Percentiles rank a stretch among this genome's conserved stretches.
These are phyloP conservation scores for Alligator sinensis DNA, from an alignment of 2,113 vertebrate genomes.

Conservation along the genomic window DNA sequence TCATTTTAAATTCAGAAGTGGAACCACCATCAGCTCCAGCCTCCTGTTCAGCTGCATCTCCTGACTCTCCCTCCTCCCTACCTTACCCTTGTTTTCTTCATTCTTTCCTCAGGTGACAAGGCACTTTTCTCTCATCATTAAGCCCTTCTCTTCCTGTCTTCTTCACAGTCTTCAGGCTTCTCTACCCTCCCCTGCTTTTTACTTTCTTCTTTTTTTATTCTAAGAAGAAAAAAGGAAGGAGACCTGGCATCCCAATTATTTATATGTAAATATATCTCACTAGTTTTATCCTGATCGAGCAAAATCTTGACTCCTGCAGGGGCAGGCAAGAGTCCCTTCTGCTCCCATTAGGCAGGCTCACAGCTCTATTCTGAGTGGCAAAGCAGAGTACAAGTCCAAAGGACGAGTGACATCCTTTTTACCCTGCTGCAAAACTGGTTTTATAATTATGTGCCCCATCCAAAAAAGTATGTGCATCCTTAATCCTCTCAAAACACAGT, in stretches of 20 bases:
- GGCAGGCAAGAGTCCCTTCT: slow-evolving; percentile 19
- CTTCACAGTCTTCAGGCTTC: background rate
- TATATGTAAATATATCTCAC: slow-evolving; percentile 54
- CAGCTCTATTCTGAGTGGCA: slow-evolving; percentile 22
- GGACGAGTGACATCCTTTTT: slow-evolving; percentile 36
- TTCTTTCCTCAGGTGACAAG: background rate
- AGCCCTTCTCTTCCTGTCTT: slow-evolving; percentile 14
- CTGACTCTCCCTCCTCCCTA: background rate
- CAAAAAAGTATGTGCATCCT: slow-evolving; percentile 56
- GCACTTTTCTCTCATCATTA: slow-evolving; percentile 28
- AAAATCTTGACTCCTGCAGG: slow-evolving; percentile 38
- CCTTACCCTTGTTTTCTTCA: background rate
- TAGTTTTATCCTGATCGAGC: slow-evolving; percentile 47
- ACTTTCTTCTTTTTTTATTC: background rate
- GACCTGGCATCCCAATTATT: slow-evolving; percentile 42
- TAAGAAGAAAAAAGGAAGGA: background rate
- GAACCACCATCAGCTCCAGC: background rate
- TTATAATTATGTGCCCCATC: slow-evolving; percentile 45
- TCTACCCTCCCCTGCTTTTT: slow-evolving; percentile 12
- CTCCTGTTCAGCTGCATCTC: background rate
- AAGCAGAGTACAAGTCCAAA: slow-evolving; percentile 34
- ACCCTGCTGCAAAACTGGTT: slow-evolving; percentile 41
- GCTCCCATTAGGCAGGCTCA: slow-evolving; percentile 30
- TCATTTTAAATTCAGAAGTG: background rate
- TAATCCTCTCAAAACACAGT: slow-evolving; percentile 64